Conservation (phyloP, 1,140 invertebrate genomes). For the Arion vulgaris region DNA sequence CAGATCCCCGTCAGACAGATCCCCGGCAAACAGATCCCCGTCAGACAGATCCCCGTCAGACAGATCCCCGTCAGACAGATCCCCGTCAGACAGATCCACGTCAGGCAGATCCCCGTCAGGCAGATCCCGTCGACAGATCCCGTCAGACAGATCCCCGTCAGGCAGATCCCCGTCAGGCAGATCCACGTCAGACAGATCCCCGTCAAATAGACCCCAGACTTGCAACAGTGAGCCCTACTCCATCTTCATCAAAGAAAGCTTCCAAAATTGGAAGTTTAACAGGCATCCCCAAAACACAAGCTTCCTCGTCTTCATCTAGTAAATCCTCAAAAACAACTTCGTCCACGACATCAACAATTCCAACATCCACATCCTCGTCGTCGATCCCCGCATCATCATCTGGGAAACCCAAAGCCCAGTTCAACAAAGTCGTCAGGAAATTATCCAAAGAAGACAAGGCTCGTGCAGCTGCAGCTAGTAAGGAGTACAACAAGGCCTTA, state of each 20-base stretch:
- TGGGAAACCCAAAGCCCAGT: conserved; percentile 54
- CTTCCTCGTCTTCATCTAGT: conserved; percentile 36
- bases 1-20: neutral
- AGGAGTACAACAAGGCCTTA: conserved; percentile 44
- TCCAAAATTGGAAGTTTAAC: conserved; percentile 66
- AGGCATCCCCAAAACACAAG: conserved; percentile 53
- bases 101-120: neutral
- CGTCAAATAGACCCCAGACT: conserved; percentile 33
- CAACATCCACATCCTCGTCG: conserved; percentile 43
- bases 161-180: conserved; percentile 5
- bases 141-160: neutral
- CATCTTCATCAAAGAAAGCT: conserved; percentile 49
- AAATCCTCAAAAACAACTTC: conserved; percentile 38
- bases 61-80: neutral
- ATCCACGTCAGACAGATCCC: neutral
- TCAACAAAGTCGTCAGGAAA: conserved; percentile 53
- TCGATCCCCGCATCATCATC: conserved; percentile 52
- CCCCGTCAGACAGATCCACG: conserved; percentile 28
- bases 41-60: conserved; percentile 9
- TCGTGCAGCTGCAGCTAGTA: conserved; percentile 38
- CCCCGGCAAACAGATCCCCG: neutral
- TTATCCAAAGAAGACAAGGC: conserved; percentile 53
- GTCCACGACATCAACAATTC: conserved; percentile 46
- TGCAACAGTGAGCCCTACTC: conserved; percentile 43
- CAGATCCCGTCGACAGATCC: too few relatives aligned